These are phyloP conservation scores for Amazona guildingii DNA, from an alignment of 2,113 vertebrate species.

Conservation along the genomic window DNA sequence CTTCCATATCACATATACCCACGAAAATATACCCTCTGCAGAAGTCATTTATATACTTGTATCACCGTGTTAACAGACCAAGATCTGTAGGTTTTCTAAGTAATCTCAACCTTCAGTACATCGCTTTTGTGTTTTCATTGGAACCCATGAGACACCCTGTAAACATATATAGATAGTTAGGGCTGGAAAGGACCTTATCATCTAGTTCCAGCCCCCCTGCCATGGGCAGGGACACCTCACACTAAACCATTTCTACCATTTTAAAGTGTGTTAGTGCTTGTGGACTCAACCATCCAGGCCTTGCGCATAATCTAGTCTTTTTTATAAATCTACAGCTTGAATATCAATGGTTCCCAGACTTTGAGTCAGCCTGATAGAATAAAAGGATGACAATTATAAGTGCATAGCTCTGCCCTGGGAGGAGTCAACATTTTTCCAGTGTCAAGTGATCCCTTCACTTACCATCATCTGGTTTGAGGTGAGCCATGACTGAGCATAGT, in stretches of 20 bases:
- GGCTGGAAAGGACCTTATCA: too few relatives aligned
- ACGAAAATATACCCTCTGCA: neutral
- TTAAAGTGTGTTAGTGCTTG: neutral
- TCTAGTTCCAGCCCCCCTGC: too few relatives aligned
- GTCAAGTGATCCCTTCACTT: neutral
- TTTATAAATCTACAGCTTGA: neutral
- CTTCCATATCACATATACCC: neutral
- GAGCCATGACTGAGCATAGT: neutral
- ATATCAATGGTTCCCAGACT: neutral
- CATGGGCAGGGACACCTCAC: too few relatives aligned
- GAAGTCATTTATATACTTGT: neutral
- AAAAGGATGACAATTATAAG: neutral
- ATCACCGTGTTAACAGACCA: neutral
- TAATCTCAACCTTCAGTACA: neutral
- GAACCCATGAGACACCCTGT: neutral
- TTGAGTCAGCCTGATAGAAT: neutral
- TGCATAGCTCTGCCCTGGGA: neutral
- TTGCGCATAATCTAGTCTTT: neutral
- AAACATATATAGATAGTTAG: neutral
- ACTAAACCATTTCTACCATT: neutral
- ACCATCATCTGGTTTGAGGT: neutral
- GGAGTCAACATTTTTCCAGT: neutral
- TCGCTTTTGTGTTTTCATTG: neutral
- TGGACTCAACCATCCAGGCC: neutral
- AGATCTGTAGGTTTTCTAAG: neutral